phyloP scores from a whole-genome alignment of 1,140 invertebrate genomes.

The Leptonema lineaticorne region DNA sequence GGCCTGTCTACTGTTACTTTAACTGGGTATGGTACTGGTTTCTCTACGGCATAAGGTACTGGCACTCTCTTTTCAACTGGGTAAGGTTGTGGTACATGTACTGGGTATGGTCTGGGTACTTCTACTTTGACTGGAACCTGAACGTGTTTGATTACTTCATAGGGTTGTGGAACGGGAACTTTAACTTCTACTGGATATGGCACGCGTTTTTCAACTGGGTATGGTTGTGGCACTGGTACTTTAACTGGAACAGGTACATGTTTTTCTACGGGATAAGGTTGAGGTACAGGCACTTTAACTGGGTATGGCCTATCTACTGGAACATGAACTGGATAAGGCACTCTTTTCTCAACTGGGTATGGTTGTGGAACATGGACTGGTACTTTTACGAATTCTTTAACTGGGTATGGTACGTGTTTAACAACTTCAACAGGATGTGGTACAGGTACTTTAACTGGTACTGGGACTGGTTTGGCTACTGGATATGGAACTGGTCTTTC shows the following conservation, averaged over 20 bases:
- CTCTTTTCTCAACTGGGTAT: conserved; percentile 60
- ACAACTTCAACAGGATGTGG: conserved; percentile 65
- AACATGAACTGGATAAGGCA: conserved; percentile 66
- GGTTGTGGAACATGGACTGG: conserved; percentile 62
- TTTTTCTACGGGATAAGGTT: conserved; percentile 69
- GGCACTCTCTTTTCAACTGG: conserved; percentile 61
- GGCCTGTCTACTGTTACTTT: conserved; percentile 60
- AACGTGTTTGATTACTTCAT: conserved; percentile 59
- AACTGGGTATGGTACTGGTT: conserved; percentile 62
- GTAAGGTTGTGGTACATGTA: conserved; percentile 64
- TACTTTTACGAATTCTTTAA: conserved; percentile 66
- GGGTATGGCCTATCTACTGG: conserved; percentile 66
- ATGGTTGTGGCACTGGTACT: conserved; percentile 62
- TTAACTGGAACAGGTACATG: conserved; percentile 64
- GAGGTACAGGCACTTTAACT: conserved; percentile 64
- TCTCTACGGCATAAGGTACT: conserved; percentile 58
- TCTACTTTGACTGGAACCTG: conserved; percentile 57
- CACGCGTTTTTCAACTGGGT: conserved; percentile 65
- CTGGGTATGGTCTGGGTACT: conserved; percentile 62
- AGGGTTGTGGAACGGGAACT: conserved; percentile 61
- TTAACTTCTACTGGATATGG: conserved; percentile 63
- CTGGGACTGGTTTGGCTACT: conserved; percentile 63
- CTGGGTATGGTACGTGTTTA: conserved; percentile 60
- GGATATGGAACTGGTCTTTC: conserved; percentile 66
- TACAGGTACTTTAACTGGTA: conserved; percentile 63